A percentile compares a stretch with the other conserved stretches of the same genome.
Evolutionary conservation across 2,888 invertebrate genomes (phyloP).

Genomic region (Ophion obscuratus): DNA sequence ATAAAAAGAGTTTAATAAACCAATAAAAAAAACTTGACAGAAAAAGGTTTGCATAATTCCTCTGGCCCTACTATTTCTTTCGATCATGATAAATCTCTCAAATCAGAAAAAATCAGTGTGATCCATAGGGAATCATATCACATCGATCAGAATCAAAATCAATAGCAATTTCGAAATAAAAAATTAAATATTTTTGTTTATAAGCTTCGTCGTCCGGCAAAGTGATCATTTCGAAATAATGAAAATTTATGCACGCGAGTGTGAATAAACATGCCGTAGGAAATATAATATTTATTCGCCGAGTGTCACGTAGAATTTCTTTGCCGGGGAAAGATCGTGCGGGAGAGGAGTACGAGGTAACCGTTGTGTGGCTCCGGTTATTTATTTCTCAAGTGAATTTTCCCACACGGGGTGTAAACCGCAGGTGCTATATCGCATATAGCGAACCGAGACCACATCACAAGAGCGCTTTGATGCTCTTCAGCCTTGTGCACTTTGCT

Average conservation of each 20-base stretch:
- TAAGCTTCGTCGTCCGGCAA: too few relatives aligned
- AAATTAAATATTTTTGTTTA: too few relatives aligned
- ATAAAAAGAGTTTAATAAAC: too few relatives aligned
- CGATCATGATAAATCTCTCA: too few relatives aligned
- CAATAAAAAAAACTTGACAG: too few relatives aligned
- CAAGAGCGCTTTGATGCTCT: conserved; percentile 70
- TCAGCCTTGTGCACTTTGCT: conserved; percentile 1
- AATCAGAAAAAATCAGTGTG: too few relatives aligned
- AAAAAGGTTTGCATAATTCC: too few relatives aligned
- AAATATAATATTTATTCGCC: conserved; percentile 35
- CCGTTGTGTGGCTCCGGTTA: conserved; percentile 47
- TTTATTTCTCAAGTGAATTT: conserved; percentile 70
- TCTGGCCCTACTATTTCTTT: too few relatives aligned
- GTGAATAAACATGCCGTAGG: background rate
- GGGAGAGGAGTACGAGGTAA: conserved; percentile 25
- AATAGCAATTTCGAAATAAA: too few relatives aligned
- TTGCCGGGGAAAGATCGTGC: background rate
- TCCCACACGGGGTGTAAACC: conserved; percentile 78
- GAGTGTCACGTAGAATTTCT: conserved; percentile 44
- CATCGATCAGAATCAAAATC: too few relatives aligned
- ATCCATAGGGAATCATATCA: too few relatives aligned
- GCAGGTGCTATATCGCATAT: conserved; percentile 70
- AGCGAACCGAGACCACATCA: conserved; percentile 74
- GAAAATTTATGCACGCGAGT: background rate
- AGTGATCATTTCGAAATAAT: too few relatives aligned